These are phyloP conservation scores for Phenacoccus solenopsis DNA, from an alignment of 1,140 invertebrate genomes.

Conservation along the genomic window DNA sequence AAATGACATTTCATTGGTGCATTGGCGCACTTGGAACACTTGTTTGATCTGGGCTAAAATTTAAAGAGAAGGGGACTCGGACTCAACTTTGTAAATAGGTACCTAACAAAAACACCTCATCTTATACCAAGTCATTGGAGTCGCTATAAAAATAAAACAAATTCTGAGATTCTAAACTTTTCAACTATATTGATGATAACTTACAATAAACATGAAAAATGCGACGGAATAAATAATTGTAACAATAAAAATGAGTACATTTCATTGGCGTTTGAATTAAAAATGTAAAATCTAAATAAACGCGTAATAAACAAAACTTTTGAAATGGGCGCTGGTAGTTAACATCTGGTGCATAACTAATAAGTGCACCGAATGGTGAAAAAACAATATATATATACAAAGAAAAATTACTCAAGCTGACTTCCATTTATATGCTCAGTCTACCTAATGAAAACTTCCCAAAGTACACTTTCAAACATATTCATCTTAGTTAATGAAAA, in stretches of 20 bases:
- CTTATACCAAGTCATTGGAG: too few species aligned
- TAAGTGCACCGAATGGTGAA: conserved; percentile 16
- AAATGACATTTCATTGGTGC: too few species aligned
- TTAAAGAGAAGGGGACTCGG: too few species aligned
- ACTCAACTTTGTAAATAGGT: too few species aligned
- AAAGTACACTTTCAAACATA: background rate
- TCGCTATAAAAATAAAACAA: background rate
- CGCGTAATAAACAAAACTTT: background rate
- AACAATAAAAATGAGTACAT: conserved; percentile 10
- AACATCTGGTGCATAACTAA: conserved; percentile 14
- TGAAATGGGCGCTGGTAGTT: background rate
- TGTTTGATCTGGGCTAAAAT: too few species aligned
- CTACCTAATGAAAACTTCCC: background rate
- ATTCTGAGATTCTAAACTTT: background rate
- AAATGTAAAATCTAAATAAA: background rate
- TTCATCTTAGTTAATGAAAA: background rate
- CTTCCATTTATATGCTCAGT: background rate
- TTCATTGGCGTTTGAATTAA: background rate
- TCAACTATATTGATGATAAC: conserved; percentile 10
- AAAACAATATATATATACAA: background rate
- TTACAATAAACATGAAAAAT: conserved; percentile 13
- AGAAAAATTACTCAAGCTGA: background rate
- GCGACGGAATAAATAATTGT: conserved; percentile 10
- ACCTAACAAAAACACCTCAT: too few species aligned
- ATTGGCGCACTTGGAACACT: too few species aligned